phyloP scores from a whole-genome alignment of 92 coral and sea anemone genomes.

The Parazoanthus swiftii region DNA sequence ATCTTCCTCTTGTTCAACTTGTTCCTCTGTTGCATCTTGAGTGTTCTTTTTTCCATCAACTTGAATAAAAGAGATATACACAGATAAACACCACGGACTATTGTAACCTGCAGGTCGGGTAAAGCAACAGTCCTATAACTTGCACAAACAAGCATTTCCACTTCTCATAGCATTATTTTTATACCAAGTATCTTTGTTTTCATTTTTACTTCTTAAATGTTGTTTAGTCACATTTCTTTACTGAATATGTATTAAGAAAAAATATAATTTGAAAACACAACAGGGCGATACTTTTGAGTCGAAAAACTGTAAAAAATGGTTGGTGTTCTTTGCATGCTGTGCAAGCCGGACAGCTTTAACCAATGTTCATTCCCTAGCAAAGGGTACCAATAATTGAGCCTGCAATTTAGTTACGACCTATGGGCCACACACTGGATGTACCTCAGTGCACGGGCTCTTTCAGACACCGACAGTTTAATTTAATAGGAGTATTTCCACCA shows the following conservation, averaged over 20 bases:
- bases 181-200: too few species aligned
- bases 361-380: not conserved
- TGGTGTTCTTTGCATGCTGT: not conserved
- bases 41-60: not conserved
- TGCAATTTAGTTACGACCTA: not conserved
- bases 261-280: too few species aligned
- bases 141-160: not conserved
- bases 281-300: not conserved
- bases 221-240: too few species aligned
- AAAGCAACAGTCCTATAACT: not conserved
- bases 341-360: not conserved
- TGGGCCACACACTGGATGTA: constrained; percentile 20
- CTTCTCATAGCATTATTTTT: too few species aligned
- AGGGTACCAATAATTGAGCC: not conserved
- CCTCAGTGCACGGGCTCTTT: not conserved
- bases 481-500: not conserved
- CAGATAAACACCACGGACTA: not conserved
- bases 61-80: not conserved
- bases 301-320: not conserved
- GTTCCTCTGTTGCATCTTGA: not conserved
- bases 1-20: constrained; percentile 8
- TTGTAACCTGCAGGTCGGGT: not conserved
- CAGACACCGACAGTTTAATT: not conserved
- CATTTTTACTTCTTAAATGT: too few species aligned
- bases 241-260: too few species aligned